Evolutionary conservation across 2,113 vertebrate species (phyloP).

Genomic region (Alethe castanea): DNA sequence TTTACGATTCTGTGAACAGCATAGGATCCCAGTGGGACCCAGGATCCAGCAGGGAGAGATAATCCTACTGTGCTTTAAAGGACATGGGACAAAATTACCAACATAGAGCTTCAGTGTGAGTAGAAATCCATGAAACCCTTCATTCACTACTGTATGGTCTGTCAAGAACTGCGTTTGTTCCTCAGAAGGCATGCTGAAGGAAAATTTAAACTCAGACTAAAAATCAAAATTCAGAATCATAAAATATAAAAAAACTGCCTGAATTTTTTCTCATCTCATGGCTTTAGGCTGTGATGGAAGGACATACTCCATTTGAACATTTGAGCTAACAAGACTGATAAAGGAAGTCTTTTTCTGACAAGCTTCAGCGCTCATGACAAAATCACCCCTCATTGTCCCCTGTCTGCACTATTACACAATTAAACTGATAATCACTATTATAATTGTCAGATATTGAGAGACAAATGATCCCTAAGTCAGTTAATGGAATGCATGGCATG

Average conservation of each 20-base stretch:
- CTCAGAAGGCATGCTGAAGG: not conserved
- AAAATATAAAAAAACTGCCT: not conserved
- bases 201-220: not conserved
- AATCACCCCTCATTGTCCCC: not conserved
- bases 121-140: not conserved
- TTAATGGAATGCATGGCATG: not conserved
- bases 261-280: not conserved
- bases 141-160: not conserved
- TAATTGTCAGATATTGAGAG: slow-evolving; percentile 18
- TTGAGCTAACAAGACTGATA: not conserved
- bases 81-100: not conserved
- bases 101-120: not conserved
- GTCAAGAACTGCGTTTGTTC: not conserved
- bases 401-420: not conserved
- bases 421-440: not conserved
- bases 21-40: not conserved
- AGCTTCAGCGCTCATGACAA: not conserved
- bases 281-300: not conserved
- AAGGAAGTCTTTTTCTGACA: not conserved
- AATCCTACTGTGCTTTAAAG: not conserved
- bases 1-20: not conserved
- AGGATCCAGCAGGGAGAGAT: not conserved
- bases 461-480: slow-evolving; percentile 16
- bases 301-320: not conserved
- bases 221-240: not conserved